A percentile compares a stretch with the other conserved stretches of the same genome.
phyloP scores from a whole-genome alignment of 2,888 invertebrate genomes.

The Eumerus sabulonum region DNA sequence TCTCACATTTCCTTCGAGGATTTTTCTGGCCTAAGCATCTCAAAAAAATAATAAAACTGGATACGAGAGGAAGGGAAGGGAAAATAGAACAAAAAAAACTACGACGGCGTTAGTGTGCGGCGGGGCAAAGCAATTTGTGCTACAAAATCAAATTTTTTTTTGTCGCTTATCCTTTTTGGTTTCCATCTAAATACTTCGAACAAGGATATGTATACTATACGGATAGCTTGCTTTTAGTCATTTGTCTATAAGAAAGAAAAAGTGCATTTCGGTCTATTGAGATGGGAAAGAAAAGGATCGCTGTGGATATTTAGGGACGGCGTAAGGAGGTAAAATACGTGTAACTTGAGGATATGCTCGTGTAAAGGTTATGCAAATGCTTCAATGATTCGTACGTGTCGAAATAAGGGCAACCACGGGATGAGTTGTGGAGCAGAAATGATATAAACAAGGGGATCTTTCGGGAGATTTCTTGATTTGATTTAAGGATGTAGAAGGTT shows the following conservation, averaged over 20 bases:
- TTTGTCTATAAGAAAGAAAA: slow-evolving; percentile 50
- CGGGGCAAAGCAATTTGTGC: slow-evolving; percentile 61
- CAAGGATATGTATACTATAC: slow-evolving; percentile 63
- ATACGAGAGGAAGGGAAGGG: slow-evolving; percentile 3
- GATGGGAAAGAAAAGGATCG: not conserved
- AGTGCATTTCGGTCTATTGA: slow-evolving; percentile 54
- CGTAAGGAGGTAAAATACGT: not conserved
- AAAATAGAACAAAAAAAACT: slow-evolving; percentile 32
- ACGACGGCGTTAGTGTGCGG: slow-evolving; percentile 50
- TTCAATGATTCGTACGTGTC: slow-evolving; percentile 66
- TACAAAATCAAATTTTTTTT: slow-evolving; percentile 48
- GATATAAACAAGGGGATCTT: slow-evolving; percentile 60
- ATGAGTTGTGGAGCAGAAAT: slow-evolving; percentile 23
- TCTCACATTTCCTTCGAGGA: slow-evolving; percentile 13
- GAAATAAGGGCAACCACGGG: slow-evolving; percentile 15
- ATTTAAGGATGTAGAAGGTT: slow-evolving; percentile 63
- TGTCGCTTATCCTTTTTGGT: slow-evolving; percentile 53
- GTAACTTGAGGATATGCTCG: slow-evolving; percentile 41
- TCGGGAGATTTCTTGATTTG: slow-evolving; percentile 63
- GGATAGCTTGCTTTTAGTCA: slow-evolving; percentile 33
- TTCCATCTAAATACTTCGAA: slow-evolving; percentile 60
- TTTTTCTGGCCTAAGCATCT: slow-evolving; percentile 59
- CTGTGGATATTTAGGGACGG: slow-evolving; percentile 7
- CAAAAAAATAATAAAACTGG: slow-evolving; percentile 26
- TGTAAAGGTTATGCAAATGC: slow-evolving; percentile 64